Conservation (phyloP, 2,797 vertebrate species). For the Anguilla anguilla region DNA sequence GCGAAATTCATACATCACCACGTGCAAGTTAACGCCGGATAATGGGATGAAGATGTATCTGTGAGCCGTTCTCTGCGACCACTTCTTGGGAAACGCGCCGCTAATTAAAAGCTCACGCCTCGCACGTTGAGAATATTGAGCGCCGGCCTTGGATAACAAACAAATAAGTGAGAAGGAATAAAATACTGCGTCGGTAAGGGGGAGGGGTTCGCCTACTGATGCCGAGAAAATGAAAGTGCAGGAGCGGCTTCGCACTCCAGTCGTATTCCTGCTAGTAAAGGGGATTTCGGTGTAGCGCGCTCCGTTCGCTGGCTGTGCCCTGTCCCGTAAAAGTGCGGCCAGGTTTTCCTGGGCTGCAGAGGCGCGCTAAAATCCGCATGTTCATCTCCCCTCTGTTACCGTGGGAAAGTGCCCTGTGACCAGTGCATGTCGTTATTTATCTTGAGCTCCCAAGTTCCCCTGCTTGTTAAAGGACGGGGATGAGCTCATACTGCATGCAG, state of each 20-base stretch:
- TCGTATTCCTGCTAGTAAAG: constrained; percentile 29
- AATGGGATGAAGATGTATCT: constrained; percentile 32
- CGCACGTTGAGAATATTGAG: constrained; percentile 40
- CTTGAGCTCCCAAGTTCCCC: not conserved
- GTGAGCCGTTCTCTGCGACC: constrained; percentile 1
- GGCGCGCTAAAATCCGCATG: constrained; percentile 16
- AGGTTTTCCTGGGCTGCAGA: not conserved
- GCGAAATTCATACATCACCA: constrained; percentile 42
- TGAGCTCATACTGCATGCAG: constrained; percentile 30
- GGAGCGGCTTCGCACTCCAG: constrained; percentile 18
- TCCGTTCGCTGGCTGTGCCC: constrained; percentile 7
- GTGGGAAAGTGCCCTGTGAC: constrained; percentile 18
- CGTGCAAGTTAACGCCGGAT: constrained; percentile 32
- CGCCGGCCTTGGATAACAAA: constrained; percentile 48
- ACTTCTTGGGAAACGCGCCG: constrained; percentile 2
- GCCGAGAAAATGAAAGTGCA: constrained; percentile 25
- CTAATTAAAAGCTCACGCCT: constrained; percentile 58
- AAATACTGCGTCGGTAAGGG: constrained; percentile 60
- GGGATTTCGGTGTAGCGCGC: not conserved
- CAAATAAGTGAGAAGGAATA: constrained; percentile 53
- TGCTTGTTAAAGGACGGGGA: constrained; percentile 28
- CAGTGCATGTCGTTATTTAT: constrained; percentile 31
- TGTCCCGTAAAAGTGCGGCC: constrained; percentile 36
- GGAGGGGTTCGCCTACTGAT: not conserved
- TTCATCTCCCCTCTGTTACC: constrained; percentile 5